Conservation (phyloP, 2,888 invertebrate species). For the Caenorhabditis afra region DNA sequence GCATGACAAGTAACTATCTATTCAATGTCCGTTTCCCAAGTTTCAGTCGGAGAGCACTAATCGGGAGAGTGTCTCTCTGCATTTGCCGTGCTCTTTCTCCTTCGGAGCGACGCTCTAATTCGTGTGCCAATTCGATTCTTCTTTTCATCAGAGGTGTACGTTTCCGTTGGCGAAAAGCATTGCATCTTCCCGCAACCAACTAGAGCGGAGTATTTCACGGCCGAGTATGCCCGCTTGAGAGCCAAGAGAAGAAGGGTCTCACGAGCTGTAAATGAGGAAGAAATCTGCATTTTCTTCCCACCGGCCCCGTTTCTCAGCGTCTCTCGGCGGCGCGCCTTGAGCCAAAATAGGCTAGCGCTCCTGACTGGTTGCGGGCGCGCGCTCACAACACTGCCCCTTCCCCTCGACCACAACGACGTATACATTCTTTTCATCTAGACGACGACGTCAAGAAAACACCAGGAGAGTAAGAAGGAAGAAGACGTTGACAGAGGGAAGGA, state of each 20-base stretch:
- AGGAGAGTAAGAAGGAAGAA: background rate
- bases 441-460: background rate
- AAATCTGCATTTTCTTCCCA: slow-evolving; percentile 20
- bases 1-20: no score
- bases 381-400: slow-evolving; percentile 19
- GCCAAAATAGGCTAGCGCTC: slow-evolving; percentile 22
- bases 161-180: slow-evolving; percentile 5
- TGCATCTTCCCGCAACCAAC: background rate
- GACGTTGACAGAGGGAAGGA: no score
- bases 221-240: slow-evolving; percentile 6
- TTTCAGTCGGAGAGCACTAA: no score
- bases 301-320: background rate
- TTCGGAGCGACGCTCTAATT: no score
- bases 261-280: slow-evolving; percentile 45
- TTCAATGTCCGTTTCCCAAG: no score
- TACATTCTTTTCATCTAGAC: slow-evolving; percentile 15
- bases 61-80: no score
- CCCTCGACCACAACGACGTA: slow-evolving; percentile 5
- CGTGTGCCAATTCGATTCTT: background rate
- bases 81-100: no score
- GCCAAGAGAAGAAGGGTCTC: slow-evolving; percentile 6
- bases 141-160: slow-evolving; percentile 14
- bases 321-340: slow-evolving; percentile 16
- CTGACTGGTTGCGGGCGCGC: background rate
- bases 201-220: slow-evolving; percentile 9